Evolutionary conservation across 1,140 invertebrate species (phyloP).

Genomic region (Bombus difficillimus): DNA sequence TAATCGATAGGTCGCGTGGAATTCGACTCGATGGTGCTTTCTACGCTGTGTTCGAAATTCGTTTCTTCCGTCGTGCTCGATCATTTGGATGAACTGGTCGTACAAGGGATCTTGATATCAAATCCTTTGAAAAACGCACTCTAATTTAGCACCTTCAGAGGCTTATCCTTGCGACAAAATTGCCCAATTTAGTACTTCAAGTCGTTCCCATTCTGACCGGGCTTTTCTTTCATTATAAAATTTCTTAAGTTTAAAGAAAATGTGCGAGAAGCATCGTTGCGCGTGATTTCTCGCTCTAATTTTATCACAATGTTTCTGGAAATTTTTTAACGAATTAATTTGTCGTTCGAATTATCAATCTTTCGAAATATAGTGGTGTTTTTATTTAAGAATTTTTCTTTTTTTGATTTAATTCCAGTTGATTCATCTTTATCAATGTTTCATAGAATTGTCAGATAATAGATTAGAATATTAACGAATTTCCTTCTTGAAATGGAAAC

Average conservation of each 20-base stretch:
- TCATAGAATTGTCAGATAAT: too few relatives aligned
- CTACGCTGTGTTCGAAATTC: neutral
- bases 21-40: neutral
- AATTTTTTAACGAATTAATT: too few relatives aligned
- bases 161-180: neutral
- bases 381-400: too few relatives aligned
- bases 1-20: conserved; percentile 17
- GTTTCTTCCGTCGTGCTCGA: neutral
- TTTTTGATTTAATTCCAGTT: too few relatives aligned
- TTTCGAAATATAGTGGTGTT: too few relatives aligned
- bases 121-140: neutral
- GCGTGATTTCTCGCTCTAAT: too few relatives aligned
- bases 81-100: conserved; percentile 5
- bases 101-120: neutral
- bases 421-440: too few relatives aligned
- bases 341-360: too few relatives aligned
- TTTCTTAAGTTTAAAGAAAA: neutral
- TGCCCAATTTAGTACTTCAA: neutral
- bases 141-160: neutral
- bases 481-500: too few relatives aligned
- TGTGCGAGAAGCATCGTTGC: neutral
- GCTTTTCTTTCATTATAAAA: neutral
- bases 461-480: too few relatives aligned
- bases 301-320: too few relatives aligned
- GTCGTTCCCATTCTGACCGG: neutral